Evolutionary conservation across 1,140 invertebrate species (phyloP), one percentile per base, ranked within the genome.

Genomic region (Caerostris extrusa): DNA sequence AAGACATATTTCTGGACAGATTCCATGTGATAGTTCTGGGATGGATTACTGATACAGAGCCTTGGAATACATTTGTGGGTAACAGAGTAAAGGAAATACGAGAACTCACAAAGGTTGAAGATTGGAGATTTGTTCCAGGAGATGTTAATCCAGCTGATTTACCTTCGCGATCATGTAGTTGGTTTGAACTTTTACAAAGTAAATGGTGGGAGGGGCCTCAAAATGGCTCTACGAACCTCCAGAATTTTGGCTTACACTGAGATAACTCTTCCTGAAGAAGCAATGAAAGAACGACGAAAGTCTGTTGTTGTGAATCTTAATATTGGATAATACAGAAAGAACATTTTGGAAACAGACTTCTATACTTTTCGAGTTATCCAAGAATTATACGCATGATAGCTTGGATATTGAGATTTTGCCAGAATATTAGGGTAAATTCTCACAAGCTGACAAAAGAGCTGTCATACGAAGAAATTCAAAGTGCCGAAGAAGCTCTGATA

Each of bases 321-420:
- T 3, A 7, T 19, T 17, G n/a, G 7, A 57, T 12, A 61, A 55
- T 7, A n/a, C 55, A 71, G 88, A 34, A 0, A 82, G 77, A 82
- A n/a, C n/a, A n/a, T n/a, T 82, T 82, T 91, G 14, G 57, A 10
- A 10, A 92, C 17, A 53, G 60, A 56, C 56, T 92, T 17, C 56
- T 92, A 14, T 92, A 85, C 19, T 92, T 92, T 85, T 92, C 90
- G 6, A 92, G 82, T 17, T 92, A 86, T 34, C n/a, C 3, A 3
- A 83, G 17, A 19, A 67, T 85, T 86, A 17, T 67, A 8, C 7
- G 60, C n/a, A 92, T 69, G 82, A 64, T 34, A 0, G 57, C 71
- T 53, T 83, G n/a, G 19, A 14, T 91, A 7, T 50, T 91, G 10
- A 50, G 90, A 91, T 82, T 91, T 10, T 60, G 57, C 57, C 60